Conservation (phyloP, 2,888 invertebrate species). For the Macrosoma leucophasiata region DNA sequence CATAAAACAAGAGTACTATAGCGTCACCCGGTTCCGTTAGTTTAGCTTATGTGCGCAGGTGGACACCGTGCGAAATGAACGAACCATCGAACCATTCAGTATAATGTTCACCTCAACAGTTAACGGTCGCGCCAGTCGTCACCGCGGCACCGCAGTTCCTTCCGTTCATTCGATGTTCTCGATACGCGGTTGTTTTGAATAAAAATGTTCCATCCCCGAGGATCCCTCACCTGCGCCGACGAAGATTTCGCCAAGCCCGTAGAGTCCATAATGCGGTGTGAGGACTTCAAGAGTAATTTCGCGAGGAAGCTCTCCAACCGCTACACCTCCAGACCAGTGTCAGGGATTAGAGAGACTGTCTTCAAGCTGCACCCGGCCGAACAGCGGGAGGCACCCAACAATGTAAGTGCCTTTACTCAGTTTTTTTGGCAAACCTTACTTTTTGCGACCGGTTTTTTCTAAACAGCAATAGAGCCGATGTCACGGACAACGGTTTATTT, state of each 20-base stretch:
- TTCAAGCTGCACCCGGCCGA: slow-evolving; percentile 39
- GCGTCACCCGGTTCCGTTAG: too few species aligned
- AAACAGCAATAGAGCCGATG: slow-evolving; percentile 2
- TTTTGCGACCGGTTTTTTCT: too few species aligned
- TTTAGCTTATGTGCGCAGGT: too few species aligned
- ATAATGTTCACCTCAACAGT: slow-evolving; percentile 30
- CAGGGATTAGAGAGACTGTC: slow-evolving; percentile 36
- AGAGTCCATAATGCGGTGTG: slow-evolving; percentile 67
- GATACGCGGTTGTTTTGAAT: slow-evolving; percentile 33
- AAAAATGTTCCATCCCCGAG: slow-evolving; percentile 56
- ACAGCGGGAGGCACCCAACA: slow-evolving; percentile 33
- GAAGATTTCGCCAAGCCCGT: slow-evolving; percentile 60
- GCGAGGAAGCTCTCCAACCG: slow-evolving; percentile 66
- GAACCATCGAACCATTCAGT: slow-evolving; percentile 26
- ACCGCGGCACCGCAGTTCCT: slow-evolving; percentile 24
- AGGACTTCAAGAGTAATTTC: slow-evolving; percentile 69
- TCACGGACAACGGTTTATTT: slow-evolving; percentile 5
- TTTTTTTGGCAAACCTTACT: too few species aligned
- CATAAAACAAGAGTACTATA: too few species aligned
- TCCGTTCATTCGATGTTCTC: slow-evolving; percentile 32
- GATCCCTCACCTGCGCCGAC: slow-evolving; percentile 36
- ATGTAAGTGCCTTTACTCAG: too few species aligned
- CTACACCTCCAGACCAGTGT: slow-evolving; percentile 45
- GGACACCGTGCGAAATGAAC: slow-evolving; percentile 7
- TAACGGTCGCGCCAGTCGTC: slow-evolving; percentile 29